Base-by-base conservation (phyloP, 2,888 invertebrate species). In the Allygus modestus region DNA sequence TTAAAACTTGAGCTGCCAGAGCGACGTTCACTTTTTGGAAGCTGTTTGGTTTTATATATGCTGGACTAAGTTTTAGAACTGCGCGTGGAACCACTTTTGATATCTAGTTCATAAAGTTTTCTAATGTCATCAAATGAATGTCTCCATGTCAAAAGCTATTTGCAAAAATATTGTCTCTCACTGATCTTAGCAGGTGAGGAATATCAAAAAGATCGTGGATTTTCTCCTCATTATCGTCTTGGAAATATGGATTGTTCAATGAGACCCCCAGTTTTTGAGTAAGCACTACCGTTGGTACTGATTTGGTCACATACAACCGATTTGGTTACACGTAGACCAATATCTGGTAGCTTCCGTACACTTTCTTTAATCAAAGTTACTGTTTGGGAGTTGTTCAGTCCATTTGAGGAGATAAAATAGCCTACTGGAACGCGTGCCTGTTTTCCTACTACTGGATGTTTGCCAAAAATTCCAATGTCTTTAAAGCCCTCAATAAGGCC, bases 21-120 rank as follows among this genome's bases (percentile, higher is more conserved):
- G 83, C 85, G 20, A 88, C 88, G 41, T 83, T 87, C 87, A 88
- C 88, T 75, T 86, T 86, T 71, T 87, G 85, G 84, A 88, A 88
- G n/a, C 83, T 73, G 41, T 86, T 85, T 12, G 88, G 88, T 51
- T 84, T 54, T 7, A 88, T 46, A 51, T 88, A 88, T 26, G 73
- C 51, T 28, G 87, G 83, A 7, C 87, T 87, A 37, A 88, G 82
- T 81, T 88, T 87, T 9, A 85, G 86, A 0, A 87, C 87, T 33
- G 88, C 87, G 84, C 86, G 86, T 77, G 26, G 84, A 85, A 23
- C 65, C 41, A 58, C 81, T 77, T 1, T 83, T 58, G 20, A 79
- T 73, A 61, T 88, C 86, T 4, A 86, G 73, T 9, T 86, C 54
- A n/a, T 86, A 84, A 7, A 87, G 79, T 81, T 87, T 85, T 23